Evolutionary conservation across 2,888 invertebrate species (phyloP).

Genomic region (Caenorhabditis virilis): DNA sequence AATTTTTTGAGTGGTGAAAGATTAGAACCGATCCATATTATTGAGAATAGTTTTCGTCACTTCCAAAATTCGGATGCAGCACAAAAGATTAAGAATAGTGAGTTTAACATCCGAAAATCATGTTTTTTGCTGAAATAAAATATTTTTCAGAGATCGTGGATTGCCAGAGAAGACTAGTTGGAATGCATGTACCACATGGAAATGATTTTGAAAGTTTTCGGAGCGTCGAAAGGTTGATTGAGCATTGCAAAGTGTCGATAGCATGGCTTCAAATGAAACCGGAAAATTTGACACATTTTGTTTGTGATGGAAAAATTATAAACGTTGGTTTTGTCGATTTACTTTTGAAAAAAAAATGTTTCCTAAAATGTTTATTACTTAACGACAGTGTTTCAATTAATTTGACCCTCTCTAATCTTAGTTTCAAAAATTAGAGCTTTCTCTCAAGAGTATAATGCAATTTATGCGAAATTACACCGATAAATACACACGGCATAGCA

Average conservation of each 20-base stretch:
- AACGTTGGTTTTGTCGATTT: conserved; percentile 75
- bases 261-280: conserved; percentile 82
- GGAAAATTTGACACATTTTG: conserved; percentile 86
- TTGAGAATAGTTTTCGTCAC: conserved; percentile 96
- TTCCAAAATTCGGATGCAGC: conserved; percentile 96
- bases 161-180: conserved; percentile 4
- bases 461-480: too few species aligned
- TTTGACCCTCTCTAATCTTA: conserved; percentile 73
- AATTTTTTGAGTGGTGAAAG: conserved; percentile 89
- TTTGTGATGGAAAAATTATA: conserved; percentile 90
- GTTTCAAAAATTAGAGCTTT: conserved; percentile 5
- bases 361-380: conserved; percentile 75
- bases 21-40: conserved; percentile 98
- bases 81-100: conserved; percentile 85
- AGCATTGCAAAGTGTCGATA: conserved; percentile 74
- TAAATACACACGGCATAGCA: too few species aligned
- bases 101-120: too few species aligned
- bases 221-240: conserved; percentile 36
- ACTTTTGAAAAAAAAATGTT: background rate
- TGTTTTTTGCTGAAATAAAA: too few species aligned
- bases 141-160: conserved; percentile 13
- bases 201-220: conserved; percentile 12
- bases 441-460: conserved; percentile 3
- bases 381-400: conserved; percentile 69
- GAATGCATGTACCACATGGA: too few species aligned